Percentiles rank a stretch among this genome's conserved stretches.
Evolutionary conservation across 2,113 vertebrate genomes (phyloP).

Genomic region (Toxostoma redivivum): DNA sequence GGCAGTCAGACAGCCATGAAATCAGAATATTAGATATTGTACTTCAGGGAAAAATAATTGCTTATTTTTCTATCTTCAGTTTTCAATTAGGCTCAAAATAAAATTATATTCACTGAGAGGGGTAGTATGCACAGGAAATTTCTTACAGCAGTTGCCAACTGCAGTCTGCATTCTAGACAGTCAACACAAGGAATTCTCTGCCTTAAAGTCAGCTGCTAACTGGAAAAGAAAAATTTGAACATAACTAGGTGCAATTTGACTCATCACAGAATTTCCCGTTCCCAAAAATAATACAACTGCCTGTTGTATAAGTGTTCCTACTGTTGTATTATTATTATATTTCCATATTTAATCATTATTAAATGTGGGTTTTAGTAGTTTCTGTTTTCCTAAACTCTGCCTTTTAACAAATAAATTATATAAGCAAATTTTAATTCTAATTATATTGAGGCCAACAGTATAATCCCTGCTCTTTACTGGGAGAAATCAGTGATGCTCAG

Average conservation of each 20-base stretch:
- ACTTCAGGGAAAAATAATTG: conserved; percentile 35
- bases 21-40: conserved; percentile 49
- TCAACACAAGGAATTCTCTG: neutral
- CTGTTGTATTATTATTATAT: neutral
- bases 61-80: conserved; percentile 8
- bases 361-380: neutral
- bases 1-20: conserved; percentile 49
- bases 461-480: neutral
- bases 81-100: conserved; percentile 44
- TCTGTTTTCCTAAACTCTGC: neutral
- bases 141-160: neutral
- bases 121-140: neutral
- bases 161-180: neutral
- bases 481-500: neutral
- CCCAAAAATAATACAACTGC: neutral
- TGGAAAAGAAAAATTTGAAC: neutral
- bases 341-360: neutral
- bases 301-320: neutral
- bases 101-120: neutral
- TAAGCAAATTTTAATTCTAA: neutral
- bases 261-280: neutral
- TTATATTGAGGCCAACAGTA: neutral
- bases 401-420: neutral
- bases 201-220: neutral
- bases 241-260: neutral